These are phyloP conservation scores for Iguana delicatissima DNA, from an alignment of 2,797 vertebrate genomes.

Conservation along the genomic window DNA sequence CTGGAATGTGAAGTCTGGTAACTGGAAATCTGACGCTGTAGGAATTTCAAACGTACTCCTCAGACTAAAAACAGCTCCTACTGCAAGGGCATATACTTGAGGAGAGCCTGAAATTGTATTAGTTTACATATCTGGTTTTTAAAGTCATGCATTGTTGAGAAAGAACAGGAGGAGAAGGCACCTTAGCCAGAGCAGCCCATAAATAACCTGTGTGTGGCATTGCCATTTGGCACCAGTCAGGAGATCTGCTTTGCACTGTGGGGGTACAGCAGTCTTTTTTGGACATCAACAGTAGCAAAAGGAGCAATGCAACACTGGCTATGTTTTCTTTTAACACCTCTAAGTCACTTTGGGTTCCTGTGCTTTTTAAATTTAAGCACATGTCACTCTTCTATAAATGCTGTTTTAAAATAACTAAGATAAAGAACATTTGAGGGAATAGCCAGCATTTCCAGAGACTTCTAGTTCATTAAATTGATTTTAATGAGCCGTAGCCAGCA, in stretches of 20 bases:
- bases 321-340: constrained; percentile 20
- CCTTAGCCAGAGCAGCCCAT: constrained; percentile 62
- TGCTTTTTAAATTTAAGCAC: constrained; percentile 55
- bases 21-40: constrained; percentile 77
- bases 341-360: constrained; percentile 53
- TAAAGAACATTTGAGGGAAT: constrained; percentile 57
- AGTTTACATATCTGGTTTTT: constrained; percentile 74
- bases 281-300: constrained; percentile 35
- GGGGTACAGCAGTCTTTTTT: constrained; percentile 34
- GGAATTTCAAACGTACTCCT: constrained; percentile 81
- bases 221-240: constrained; percentile 37
- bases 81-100: constrained; percentile 9
- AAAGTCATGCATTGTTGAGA: constrained; percentile 73
- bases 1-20: constrained; percentile 69
- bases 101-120: constrained; percentile 64
- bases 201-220: constrained; percentile 63
- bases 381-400: constrained; percentile 18
- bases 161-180: constrained; percentile 69
- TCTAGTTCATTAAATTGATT: constrained; percentile 19
- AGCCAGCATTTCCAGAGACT: constrained; percentile 30
- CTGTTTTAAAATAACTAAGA: constrained; percentile 50
- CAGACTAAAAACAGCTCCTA: constrained; percentile 78
- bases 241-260: constrained; percentile 51
- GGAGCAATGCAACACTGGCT: constrained; percentile 31
- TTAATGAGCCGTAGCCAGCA: constrained; percentile 36